Evolutionary conservation across 2,113 vertebrate species (phyloP).

Genomic region (Craseonycteris thonglongyai): DNA sequence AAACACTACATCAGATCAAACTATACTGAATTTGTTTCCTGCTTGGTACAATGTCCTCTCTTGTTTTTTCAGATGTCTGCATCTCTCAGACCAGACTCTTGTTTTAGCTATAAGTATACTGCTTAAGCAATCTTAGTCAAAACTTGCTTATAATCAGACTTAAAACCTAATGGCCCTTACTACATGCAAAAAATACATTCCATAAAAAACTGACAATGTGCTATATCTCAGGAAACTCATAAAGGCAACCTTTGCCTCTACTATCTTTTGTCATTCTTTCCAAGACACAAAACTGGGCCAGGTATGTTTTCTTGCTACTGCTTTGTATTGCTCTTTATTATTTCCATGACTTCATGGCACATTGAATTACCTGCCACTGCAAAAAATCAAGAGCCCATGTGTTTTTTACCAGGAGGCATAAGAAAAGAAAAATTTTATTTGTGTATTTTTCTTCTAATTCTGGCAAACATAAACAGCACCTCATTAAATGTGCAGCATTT

Average conservation of each 20-base stretch:
- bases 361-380: background rate
- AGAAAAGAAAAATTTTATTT: background rate
- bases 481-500: background rate
- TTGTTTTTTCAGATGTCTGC: background rate
- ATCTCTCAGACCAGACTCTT: background rate
- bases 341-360: slow-evolving; percentile 28
- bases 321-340: background rate
- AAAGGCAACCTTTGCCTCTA: background rate
- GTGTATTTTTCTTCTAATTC: background rate
- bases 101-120: background rate
- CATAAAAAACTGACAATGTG: background rate
- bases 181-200: background rate
- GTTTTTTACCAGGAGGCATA: background rate
- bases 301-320: background rate
- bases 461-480: background rate
- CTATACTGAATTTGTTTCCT: slow-evolving; percentile 9
- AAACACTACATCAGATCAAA: background rate
- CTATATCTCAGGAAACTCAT: background rate
- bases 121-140: background rate
- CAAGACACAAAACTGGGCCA: background rate
- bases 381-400: background rate
- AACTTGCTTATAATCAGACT: background rate
- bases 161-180: background rate
- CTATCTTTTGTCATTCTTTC: background rate
- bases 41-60: background rate